Percentiles rank a stretch among this genome's conserved stretches.
phyloP scores from a whole-genome alignment of 2,113 vertebrate genomes.

The Odocoileus hemionus region DNA sequence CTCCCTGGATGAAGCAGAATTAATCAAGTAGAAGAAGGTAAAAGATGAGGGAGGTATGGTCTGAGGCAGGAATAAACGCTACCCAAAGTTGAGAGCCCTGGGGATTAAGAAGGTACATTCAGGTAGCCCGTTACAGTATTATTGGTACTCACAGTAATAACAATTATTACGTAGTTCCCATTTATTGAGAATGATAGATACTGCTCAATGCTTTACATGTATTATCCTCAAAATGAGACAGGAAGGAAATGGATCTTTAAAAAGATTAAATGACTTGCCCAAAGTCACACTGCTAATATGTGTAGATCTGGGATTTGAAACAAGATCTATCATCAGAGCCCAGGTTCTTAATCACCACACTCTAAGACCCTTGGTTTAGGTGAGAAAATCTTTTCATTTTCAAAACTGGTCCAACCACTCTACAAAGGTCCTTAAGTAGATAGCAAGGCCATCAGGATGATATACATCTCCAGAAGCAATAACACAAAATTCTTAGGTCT shows the following conservation, averaged over 20 bases:
- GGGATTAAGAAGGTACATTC: neutral
- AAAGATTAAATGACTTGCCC: neutral
- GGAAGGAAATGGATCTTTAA: neutral
- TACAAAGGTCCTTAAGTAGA: neutral
- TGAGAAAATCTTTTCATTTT: neutral
- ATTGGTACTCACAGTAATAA: neutral
- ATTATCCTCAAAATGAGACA: slow-evolving; percentile 1
- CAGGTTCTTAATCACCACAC: neutral
- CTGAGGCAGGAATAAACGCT: neutral
- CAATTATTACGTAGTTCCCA: neutral
- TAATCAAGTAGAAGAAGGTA: neutral
- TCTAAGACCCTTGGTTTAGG: neutral
- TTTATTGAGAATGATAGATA: neutral
- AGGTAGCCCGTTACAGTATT: neutral
- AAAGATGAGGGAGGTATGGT: neutral
- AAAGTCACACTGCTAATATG: neutral
- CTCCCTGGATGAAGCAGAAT: neutral
- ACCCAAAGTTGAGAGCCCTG: neutral
- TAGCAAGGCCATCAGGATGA: neutral
- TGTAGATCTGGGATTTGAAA: neutral
- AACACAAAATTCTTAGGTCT: neutral
- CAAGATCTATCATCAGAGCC: neutral
- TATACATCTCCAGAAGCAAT: neutral
- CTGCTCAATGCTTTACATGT: neutral
- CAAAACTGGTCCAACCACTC: neutral